These are phyloP conservation scores for Drosophila mettleri DNA, from an alignment of 2,888 invertebrate species.

Conservation along the genomic window DNA sequence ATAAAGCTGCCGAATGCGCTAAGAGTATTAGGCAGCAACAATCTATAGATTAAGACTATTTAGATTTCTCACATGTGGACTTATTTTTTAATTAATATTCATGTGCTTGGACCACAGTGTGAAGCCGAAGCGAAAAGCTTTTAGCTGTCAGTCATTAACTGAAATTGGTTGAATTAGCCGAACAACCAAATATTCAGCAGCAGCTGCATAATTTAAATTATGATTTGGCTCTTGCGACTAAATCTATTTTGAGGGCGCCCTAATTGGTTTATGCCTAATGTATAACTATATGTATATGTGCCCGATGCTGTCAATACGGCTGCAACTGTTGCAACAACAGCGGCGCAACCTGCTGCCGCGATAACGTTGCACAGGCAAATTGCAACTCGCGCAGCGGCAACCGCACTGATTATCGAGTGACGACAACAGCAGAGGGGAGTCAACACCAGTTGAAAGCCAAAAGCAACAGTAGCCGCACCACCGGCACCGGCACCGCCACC, in stretches of 20 bases:
- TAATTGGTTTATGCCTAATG: slow-evolving; percentile 65
- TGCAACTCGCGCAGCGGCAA: slow-evolving; percentile 46
- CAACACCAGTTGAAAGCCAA: slow-evolving; percentile 19
- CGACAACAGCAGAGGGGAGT: slow-evolving; percentile 35
- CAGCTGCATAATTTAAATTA: slow-evolving; percentile 66
- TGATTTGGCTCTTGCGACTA: slow-evolving; percentile 60
- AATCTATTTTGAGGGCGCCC: slow-evolving; percentile 60
- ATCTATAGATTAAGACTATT: neutral
- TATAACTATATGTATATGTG: slow-evolving; percentile 22
- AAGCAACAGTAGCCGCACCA: slow-evolving; percentile 26
- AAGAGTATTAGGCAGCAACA: neutral
- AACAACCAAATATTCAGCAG: slow-evolving; percentile 23
- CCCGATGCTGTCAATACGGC: slow-evolving; percentile 12
- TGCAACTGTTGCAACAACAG: slow-evolving; percentile 17
- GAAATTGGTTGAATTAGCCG: slow-evolving; percentile 10
- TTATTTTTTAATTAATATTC: neutral
- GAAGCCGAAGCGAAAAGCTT: slow-evolving; percentile 24
- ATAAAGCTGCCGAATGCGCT: neutral
- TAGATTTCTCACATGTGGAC: neutral
- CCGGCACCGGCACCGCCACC: slow-evolving; percentile 37
- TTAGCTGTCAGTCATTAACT: slow-evolving; percentile 23
- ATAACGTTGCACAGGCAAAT: slow-evolving; percentile 63
- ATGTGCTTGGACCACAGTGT: neutral
- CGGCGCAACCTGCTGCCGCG: slow-evolving; percentile 7
- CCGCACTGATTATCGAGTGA: slow-evolving; percentile 70